Base-by-base conservation (phyloP, 2,113 vertebrate species). In the Nerophis lumbriciformis region DNA sequence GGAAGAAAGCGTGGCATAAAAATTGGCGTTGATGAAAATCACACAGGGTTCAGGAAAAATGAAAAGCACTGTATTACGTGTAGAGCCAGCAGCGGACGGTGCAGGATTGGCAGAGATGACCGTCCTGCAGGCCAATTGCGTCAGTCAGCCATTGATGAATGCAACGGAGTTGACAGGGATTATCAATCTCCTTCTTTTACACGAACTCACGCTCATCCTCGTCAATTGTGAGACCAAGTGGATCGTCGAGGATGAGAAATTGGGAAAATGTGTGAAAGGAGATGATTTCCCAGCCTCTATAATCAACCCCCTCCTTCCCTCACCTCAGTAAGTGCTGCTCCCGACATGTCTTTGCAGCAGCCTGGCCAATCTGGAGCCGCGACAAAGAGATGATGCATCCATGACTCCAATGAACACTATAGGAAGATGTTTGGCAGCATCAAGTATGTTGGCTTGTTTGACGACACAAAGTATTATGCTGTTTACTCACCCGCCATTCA, bases 211-310 rank as follows among this genome's bases (percentile, higher is more conserved):
- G 57, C 47, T 44, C 54, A 50, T 16, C 12, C 13, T 13, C 14
- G 4, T 39, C 42, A 72, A 63, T 61, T 44, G 3, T 49, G 21
- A 62, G 12, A 21, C 35, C 42, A 57, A 51, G 9, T 36, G 50
- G 38, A 15, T 61, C 14, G 35, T 8, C 35, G 45, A 54, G 50
- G 63, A 39, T 5, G 16, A 62, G 45, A 73, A 53, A 60, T 10
- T 8, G 38, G 28, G 3, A 65, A 70, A 66, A 69, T 44, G 50
- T 44, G 54, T 68, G 39, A 80, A 68, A 65, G 67, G 59, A 10
- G 48, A 19, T 52, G 5, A 6, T 4, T 7, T 11, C 16, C 15
- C 49, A 45, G 42, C 9, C 10, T 45, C 42, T 12, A 45, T 45
- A 4, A 11, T 45, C 42, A 12, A 11, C 10, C 4, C n/a, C 39